Base-by-base conservation (phyloP, 2,888 invertebrate species). In the Platycnemis pennipes region DNA sequence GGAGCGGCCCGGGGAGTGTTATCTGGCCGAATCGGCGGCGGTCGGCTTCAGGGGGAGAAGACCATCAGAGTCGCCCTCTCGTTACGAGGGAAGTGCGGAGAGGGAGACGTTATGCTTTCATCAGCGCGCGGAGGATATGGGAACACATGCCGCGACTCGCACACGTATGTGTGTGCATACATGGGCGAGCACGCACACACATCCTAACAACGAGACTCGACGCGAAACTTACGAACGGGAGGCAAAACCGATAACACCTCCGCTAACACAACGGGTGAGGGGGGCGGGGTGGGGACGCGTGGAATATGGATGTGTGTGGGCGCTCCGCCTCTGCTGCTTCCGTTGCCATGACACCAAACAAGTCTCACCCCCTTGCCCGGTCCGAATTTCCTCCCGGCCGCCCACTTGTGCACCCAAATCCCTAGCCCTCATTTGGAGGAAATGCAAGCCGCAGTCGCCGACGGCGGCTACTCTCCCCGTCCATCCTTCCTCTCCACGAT, bases 131-230 rank as follows among this genome's bases (percentile, higher is more conserved):
- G 89, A 89, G 91, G 91, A 89, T 56, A 56, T 89, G 91, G 44
- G 63, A 77, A 37, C 77, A 63, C 19, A 77, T 37, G 77, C 77
- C 77, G 1, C 16, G 63, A n/a, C 63, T 45, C 91, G 44, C 63
- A 87, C 87, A 87, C 19, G 53, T 94, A 94, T 94, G 94, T 94
- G 94, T 94, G 94, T 95, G 94, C 94, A 94, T 94, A 94, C 94
- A 95, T 94, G 94, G 94, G 45, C 85, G 88, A 42, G 85, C 49
- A 63, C 94, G 56, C 94, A 87, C 56, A 94, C 94, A 94, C 77
- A 46, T 46, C 94, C 94, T 94, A 37, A 89, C 19, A 77, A 94
- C 94, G 88, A 42, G 88, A 94, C 85, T 77, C 37, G 94, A n/a
- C 94, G 86, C 94, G 94, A 69, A 86, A 94, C 88, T 88, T 89